A percentile compares a stretch with the other conserved stretches of the same genome.
phyloP scores from a whole-genome alignment of 2,797 vertebrate species.

The Myotis daubentonii region DNA sequence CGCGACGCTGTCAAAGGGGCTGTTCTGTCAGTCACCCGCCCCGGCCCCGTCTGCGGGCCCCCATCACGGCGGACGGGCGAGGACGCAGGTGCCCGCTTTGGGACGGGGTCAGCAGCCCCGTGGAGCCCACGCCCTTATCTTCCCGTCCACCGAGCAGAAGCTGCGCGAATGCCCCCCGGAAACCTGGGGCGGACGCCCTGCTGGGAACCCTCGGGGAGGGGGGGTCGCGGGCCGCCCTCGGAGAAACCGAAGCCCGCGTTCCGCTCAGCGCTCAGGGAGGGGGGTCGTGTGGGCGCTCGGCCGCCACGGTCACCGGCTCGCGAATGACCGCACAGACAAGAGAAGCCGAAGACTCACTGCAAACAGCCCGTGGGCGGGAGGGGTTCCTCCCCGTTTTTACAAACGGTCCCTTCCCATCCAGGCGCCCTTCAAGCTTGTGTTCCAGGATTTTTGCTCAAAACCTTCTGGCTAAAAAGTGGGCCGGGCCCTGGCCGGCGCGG shows the following conservation, averaged over 20 bases:
- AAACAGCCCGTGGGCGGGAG: neutral
- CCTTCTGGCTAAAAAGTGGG: neutral
- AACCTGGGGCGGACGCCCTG: neutral
- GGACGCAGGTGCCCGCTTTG: no score
- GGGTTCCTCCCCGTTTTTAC: neutral
- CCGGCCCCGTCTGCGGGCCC: neutral
- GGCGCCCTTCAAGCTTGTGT: neutral
- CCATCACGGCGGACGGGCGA: neutral
- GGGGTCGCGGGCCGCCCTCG: neutral
- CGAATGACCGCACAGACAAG: neutral
- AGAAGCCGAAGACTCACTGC: neutral
- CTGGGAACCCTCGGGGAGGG: neutral
- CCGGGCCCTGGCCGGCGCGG: neutral
- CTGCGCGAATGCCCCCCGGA: neutral
- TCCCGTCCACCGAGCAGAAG: neutral
- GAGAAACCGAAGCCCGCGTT: no score
- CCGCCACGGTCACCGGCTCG: neutral
- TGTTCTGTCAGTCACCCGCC: neutral
- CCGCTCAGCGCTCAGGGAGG: neutral
- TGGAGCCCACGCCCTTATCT: accelerated
- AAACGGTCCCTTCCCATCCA: neutral
- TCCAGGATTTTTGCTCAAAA: neutral
- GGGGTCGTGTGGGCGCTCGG: neutral
- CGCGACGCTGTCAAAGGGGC: neutral
- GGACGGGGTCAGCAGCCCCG: no score